Evolutionary conservation across 1,140 invertebrate genomes (phyloP), one percentile per base, ranked within the genome.

Genomic region (Leptoteleia sp.): DNA sequence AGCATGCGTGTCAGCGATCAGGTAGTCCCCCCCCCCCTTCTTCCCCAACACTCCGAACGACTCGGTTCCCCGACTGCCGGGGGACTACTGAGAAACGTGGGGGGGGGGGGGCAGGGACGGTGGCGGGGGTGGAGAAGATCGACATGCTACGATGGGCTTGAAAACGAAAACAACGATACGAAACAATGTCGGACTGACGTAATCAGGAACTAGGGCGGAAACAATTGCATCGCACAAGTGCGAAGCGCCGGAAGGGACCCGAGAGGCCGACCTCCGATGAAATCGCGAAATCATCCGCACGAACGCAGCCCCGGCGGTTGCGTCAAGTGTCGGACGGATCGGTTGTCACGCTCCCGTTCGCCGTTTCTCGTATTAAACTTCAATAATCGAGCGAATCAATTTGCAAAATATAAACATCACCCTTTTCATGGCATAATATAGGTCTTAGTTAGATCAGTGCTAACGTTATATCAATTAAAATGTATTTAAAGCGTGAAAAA

Each of bases 161-260:
- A 88, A 88, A 88, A 88, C 84, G 87, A 88, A 88, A 88, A 88
- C 85, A 87, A 88, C 86, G 84, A 85, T 85, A 87, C 83, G 81
- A 88, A 88, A 88, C 86, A 88, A 88, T 88, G 87, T 87, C 85
- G 86, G 79, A 47, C 59, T 88, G 85, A 84, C 86, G 86, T 85
- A 88, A 88, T 81, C 59, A 83, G 68, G 84, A 88, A 88, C 87
- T 88, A 88, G 87, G 86, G 87, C 87, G 86, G 87, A 88, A 88
- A 88, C 87, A 88, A 88, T 88, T 85, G 86, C 87, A 85, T 84
- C 82, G 84, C 79, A 82, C 85, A 88, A 89, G 87, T 88, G 87
- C 87, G 86, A 89, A 89, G 86, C 85, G 83, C 84, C 86, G 86
- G 85, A 86, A 87, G 73, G 80, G 76, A 65, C 76, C 47, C 50